Evolutionary conservation across 2,797 vertebrate genomes (phyloP).

Genomic region (Microchirus variegatus): DNA sequence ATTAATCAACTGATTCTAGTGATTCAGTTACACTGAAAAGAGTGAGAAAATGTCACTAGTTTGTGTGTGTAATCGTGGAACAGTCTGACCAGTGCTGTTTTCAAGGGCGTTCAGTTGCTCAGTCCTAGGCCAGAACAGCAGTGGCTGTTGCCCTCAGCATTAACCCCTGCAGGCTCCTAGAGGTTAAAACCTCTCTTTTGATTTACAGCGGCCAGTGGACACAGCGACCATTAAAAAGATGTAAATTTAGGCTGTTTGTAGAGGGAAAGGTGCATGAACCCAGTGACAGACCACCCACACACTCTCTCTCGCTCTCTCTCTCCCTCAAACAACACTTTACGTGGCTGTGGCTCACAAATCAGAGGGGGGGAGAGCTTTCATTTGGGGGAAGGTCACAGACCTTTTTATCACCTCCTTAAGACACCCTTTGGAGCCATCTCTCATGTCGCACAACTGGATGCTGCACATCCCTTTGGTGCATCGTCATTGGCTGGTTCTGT

Average conservation of each 20-base stretch:
- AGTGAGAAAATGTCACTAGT: no score
- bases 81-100: conserved; percentile 33
- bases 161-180: conserved; percentile 62
- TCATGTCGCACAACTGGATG: conserved; percentile 58
- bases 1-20: no score
- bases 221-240: conserved; percentile 76
- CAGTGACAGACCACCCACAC: conserved; percentile 79
- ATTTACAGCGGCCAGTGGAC: conserved; percentile 80
- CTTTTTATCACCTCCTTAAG: conserved; percentile 80
- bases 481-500: conserved; percentile 12
- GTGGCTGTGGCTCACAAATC: conserved; percentile 70
- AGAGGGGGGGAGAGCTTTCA: conserved; percentile 62
- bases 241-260: conserved; percentile 76
- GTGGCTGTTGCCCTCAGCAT: conserved; percentile 55
- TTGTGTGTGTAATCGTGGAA: background rate
- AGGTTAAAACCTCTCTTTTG: conserved; percentile 67
- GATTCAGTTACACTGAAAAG: no score
- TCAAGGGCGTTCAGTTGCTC: conserved; percentile 60
- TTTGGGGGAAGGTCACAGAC: conserved; percentile 75
- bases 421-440: conserved; percentile 67
- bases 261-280: conserved; percentile 70
- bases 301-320: conserved; percentile 34
- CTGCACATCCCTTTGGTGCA: conserved; percentile 34
- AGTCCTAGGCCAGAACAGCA: conserved; percentile 48
- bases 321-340: conserved; percentile 62